Evolutionary conservation across 2,797 vertebrate species (phyloP).

Genomic region (Channa striata): DNA sequence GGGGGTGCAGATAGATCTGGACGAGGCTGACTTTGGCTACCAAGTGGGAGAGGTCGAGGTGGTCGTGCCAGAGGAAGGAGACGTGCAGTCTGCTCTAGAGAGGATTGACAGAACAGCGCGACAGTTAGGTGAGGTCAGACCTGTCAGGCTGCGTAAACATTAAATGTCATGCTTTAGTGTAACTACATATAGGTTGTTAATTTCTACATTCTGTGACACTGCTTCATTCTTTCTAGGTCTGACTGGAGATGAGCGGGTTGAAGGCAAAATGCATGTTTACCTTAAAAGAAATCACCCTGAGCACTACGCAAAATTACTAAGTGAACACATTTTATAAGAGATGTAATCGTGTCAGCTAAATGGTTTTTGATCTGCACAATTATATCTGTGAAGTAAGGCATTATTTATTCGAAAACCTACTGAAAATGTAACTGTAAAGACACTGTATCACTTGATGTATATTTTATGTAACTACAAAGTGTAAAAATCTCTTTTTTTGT

Average conservation of each 20-base stretch:
- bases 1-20: slow-evolving; percentile 82
- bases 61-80: slow-evolving; percentile 78
- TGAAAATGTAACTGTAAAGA: not conserved
- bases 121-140: slow-evolving; percentile 78
- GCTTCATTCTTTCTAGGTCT: slow-evolving; percentile 69
- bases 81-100: slow-evolving; percentile 75
- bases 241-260: slow-evolving; percentile 68
- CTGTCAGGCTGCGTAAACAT: not conserved
- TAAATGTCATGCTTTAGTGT: not conserved
- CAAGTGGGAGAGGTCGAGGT: slow-evolving; percentile 87
- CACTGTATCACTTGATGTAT: not conserved
- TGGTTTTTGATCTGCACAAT: slow-evolving; percentile 4
- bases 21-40: slow-evolving; percentile 86
- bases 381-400: not conserved
- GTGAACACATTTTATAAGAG: slow-evolving; percentile 72
- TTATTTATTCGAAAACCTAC: slow-evolving; percentile 10
- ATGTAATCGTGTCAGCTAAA: not conserved
- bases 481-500: no score
- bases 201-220: not conserved
- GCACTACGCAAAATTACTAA: slow-evolving; percentile 79
- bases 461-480: no score
- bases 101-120: slow-evolving; percentile 77
- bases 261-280: slow-evolving; percentile 85
- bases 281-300: slow-evolving; percentile 80
- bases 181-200: not conserved